These are phyloP conservation scores for Papilio helenus DNA, from an alignment of 1,140 invertebrate genomes.

Conservation along the genomic window DNA sequence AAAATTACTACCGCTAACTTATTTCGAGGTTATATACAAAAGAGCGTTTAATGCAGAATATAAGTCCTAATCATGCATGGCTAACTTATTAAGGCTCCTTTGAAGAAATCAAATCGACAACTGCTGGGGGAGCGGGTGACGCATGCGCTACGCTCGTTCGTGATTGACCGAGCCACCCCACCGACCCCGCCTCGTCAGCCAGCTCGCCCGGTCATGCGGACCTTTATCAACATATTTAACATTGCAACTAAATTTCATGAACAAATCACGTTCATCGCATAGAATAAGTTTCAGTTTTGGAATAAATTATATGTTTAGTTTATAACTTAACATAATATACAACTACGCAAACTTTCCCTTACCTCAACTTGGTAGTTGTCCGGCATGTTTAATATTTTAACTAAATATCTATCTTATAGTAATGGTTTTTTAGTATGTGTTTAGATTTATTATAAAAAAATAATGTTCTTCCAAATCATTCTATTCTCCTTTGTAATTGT, in stretches of 20 bases:
- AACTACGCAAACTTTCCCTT: neutral
- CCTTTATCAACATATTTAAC: neutral
- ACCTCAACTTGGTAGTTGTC: neutral
- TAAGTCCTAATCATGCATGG: neutral
- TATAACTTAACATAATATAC: neutral
- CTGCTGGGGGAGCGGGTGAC: neutral
- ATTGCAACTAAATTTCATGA: neutral
- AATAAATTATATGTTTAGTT: neutral
- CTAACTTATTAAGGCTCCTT: neutral
- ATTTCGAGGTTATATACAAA: neutral
- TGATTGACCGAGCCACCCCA: slow-evolving; percentile 1
- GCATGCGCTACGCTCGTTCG: neutral
- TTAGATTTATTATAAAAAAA: neutral
- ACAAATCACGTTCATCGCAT: neutral
- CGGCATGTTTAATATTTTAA: neutral
- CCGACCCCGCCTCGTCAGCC: neutral
- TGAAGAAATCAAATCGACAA: neutral
- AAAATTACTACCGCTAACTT: too few relatives aligned
- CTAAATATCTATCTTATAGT: neutral
- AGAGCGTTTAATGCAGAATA: neutral
- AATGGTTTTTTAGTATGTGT: neutral
- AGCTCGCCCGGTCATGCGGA: neutral
- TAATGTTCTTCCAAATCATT: slow-evolving; percentile 45
- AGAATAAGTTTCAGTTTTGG: too few relatives aligned
- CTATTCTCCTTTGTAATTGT: slow-evolving; percentile 54